A percentile compares a stretch with the other conserved stretches of the same genome.
These are phyloP conservation scores for Lepidocyrtinus sp. DNA, from an alignment of 2,888 invertebrate genomes.

Conservation along the genomic window DNA sequence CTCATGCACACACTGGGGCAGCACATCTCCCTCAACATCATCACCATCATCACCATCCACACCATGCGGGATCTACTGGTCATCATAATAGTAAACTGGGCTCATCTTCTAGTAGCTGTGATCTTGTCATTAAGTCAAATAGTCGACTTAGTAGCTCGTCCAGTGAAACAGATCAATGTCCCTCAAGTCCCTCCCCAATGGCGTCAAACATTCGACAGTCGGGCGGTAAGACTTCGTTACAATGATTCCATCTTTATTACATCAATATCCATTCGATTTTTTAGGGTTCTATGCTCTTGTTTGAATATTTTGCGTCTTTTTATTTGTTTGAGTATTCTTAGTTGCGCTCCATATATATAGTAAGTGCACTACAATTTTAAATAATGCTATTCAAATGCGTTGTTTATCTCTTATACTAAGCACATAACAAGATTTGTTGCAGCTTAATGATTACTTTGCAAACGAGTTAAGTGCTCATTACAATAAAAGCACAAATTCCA, in stretches of 20 bases:
- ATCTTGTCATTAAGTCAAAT: conserved; percentile 66
- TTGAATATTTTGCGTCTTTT: neutral
- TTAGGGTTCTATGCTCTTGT: too few species aligned
- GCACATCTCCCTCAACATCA: conserved; percentile 48
- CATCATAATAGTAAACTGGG: conserved; percentile 41
- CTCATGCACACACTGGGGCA: conserved; percentile 60
- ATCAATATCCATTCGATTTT: neutral
- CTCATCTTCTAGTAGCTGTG: conserved; percentile 54
- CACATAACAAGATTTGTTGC: too few species aligned
- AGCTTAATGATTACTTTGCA: too few species aligned
- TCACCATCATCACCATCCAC: conserved; percentile 46
- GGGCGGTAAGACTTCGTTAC: conserved; percentile 59
- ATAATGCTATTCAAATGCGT: neutral
- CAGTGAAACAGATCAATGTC: conserved; percentile 66
- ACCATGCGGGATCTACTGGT: conserved; percentile 28
- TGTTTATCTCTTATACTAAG: too few species aligned
- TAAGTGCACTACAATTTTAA: neutral
- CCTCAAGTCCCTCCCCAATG: conserved; percentile 68
- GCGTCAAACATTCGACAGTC: conserved; percentile 68
- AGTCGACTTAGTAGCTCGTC: conserved; percentile 66
- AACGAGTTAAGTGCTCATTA: too few species aligned
- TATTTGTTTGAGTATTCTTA: conserved; percentile 3
- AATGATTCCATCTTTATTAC: neutral
- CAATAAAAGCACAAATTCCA: too few species aligned
- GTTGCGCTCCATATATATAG: neutral